Evolutionary conservation across 2,797 vertebrate genomes (phyloP).

Genomic region (Characodon lateralis): DNA sequence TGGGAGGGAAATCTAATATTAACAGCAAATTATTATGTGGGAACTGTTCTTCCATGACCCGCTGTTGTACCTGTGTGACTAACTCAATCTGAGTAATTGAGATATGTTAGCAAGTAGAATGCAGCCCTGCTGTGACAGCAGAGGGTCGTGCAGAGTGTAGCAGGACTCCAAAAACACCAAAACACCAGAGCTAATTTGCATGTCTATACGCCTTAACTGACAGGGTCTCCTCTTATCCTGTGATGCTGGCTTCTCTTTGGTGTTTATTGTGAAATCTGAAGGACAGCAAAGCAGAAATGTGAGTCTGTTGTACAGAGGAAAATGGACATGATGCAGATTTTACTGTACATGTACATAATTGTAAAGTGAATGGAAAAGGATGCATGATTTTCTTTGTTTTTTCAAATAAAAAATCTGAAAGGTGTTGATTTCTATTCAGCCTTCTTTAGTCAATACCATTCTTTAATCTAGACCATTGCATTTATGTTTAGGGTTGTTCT

Average conservation of each 20-base stretch:
- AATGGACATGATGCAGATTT: slow-evolving; percentile 40
- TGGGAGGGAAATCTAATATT: slow-evolving; percentile 81
- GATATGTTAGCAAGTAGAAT: slow-evolving; percentile 66
- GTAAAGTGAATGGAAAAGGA: background rate
- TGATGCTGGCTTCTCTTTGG: slow-evolving; percentile 35
- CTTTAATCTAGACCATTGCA: background rate
- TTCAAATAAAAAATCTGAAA: background rate
- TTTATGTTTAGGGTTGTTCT: background rate
- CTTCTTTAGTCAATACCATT: background rate
- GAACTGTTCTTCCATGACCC: slow-evolving; percentile 79
- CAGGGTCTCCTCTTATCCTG: slow-evolving; percentile 42
- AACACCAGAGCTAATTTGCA: slow-evolving; percentile 57
- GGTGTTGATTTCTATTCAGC: background rate
- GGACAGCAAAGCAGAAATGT: slow-evolving; percentile 62
- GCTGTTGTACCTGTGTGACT: slow-evolving; percentile 75
- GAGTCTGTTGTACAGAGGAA: slow-evolving; percentile 39
- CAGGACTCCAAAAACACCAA: slow-evolving; percentile 65
- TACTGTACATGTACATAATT: slow-evolving; percentile 26
- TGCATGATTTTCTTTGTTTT: background rate
- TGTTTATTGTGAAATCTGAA: slow-evolving; percentile 55
- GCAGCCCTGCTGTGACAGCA: slow-evolving; percentile 68
- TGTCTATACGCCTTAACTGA: slow-evolving; percentile 65
- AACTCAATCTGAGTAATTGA: slow-evolving; percentile 79
- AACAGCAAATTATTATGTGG: slow-evolving; percentile 83
- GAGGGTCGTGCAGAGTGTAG: slow-evolving; percentile 72